These are phyloP conservation scores for Sebastes kiyomatsui DNA, from an alignment of 2,797 vertebrate genomes.

Conservation along the genomic window DNA sequence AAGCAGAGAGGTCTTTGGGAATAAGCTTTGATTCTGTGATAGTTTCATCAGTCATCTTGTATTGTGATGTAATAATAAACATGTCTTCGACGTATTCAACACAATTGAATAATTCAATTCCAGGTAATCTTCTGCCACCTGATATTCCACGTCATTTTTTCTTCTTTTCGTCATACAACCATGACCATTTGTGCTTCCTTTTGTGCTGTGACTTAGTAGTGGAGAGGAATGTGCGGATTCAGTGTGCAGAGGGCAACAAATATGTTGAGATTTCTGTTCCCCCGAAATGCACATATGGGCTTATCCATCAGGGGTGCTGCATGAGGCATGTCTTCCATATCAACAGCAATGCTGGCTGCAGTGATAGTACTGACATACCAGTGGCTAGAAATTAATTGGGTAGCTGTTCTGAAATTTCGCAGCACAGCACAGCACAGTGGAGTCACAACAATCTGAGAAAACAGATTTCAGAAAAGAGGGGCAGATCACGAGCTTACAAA, in stretches of 20 bases:
- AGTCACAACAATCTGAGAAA: slow-evolving; percentile 13
- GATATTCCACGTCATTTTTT: neutral
- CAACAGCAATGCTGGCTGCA: slow-evolving; percentile 25
- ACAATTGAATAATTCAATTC: slow-evolving; percentile 31
- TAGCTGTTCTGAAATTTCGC: slow-evolving; percentile 44
- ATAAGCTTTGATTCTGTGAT: neutral
- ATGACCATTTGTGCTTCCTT: slow-evolving; percentile 6
- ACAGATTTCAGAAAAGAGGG: neutral
- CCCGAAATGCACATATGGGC: neutral
- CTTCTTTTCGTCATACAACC: neutral
- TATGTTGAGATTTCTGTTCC: slow-evolving; percentile 29
- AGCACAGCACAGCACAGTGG: slow-evolving; percentile 40
- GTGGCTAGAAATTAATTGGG: slow-evolving; percentile 41
- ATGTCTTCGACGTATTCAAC: neutral
- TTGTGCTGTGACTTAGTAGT: slow-evolving; percentile 4
- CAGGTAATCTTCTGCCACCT: slow-evolving; percentile 18
- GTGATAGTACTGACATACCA: slow-evolving; percentile 33
- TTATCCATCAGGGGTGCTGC: slow-evolving; percentile 24
- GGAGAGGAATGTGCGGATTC: slow-evolving; percentile 3
- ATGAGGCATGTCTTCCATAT: slow-evolving; percentile 29
- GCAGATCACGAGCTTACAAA: slow-evolving; percentile 20
- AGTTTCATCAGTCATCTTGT: neutral
- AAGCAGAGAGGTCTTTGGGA: neutral
- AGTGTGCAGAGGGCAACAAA: slow-evolving; percentile 13
- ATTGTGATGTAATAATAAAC: neutral